Evolutionary conservation across 2,113 vertebrate genomes (phyloP), one percentile per base, ranked within the genome.

Genomic region (Pluvialis apricaria): DNA sequence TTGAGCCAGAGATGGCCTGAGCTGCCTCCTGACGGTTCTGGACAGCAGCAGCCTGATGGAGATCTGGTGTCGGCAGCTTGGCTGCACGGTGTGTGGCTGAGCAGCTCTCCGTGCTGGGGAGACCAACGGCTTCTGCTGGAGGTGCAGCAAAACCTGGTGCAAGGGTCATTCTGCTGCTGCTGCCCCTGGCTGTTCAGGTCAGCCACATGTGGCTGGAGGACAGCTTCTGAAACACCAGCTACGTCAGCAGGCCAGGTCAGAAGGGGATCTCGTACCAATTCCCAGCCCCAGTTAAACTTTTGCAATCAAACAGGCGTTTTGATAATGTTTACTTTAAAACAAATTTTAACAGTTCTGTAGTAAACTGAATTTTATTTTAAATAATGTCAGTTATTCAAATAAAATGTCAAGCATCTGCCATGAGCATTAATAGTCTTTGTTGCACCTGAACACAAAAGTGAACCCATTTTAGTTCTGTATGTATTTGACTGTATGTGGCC

Each of bases 331-430:
- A 45, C 14, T 82, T 77, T 13, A 60, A 77, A 89, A 42, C 19
- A 1, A 29, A n/a, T 83, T 85, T 72, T 65, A 87, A 45, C 10
- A 87, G 36, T 72, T 79, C 58, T 87, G 45, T 66, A 85, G 66
- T 70, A 92, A 82, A 94, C 5, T 25, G 21, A 61, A 51, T 84
- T 95, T 96, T 66, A 96, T 92, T 96, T 94, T 89, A 80, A 91
- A 87, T 91, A 49, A 47, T 65, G 31, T 89, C 16, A 49, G 8
- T 29, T 86, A 58, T 26, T 84, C 52, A 87, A 95, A 92, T 94
- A 82, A 66, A 94, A 32, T 55, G 57, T 15, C 17, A 44, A 94
- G 55, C 44, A 32, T 64, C 47, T 86, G 55, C 58, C 38, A 14
- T 73, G 45, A 77, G 47, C 42, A 21, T 66, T 77, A 54, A 31